Evolutionary conservation across 2,113 vertebrate species (phyloP).

Genomic region (Otus sunia): DNA sequence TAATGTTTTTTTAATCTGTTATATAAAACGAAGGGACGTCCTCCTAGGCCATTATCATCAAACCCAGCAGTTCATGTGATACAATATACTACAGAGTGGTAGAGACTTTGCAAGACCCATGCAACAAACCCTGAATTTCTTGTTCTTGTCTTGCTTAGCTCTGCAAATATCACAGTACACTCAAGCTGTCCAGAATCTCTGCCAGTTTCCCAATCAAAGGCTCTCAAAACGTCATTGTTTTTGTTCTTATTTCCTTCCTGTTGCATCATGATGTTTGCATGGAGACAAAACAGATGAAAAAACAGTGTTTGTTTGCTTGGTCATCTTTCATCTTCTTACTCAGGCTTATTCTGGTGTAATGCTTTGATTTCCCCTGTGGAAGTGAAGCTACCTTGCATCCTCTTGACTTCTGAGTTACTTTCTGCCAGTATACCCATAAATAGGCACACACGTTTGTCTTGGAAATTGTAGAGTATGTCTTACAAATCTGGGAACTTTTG

Average conservation of each 20-base stretch:
- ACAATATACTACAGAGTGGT: neutral
- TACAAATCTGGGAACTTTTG: neutral
- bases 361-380: neutral
- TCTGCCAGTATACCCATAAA: neutral
- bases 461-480: neutral
- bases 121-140: neutral
- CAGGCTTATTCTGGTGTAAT: neutral
- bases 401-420: neutral
- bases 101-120: neutral
- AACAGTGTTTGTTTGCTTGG: neutral
- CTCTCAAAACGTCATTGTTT: neutral
- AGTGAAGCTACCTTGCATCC: neutral
- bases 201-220: neutral
- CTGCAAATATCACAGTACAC: neutral
- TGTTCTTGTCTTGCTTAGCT: neutral
- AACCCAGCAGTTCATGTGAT: neutral
- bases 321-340: neutral
- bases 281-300: neutral
- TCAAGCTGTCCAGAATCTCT: neutral
- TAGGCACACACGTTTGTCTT: neutral
- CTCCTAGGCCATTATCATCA: neutral
- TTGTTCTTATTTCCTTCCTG: slow-evolving; percentile 17
- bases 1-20: neutral
- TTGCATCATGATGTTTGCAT: neutral
- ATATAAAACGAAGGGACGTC: neutral